Conservation (phyloP, 2,113 vertebrate species). For the Zosterops pallidus region DNA sequence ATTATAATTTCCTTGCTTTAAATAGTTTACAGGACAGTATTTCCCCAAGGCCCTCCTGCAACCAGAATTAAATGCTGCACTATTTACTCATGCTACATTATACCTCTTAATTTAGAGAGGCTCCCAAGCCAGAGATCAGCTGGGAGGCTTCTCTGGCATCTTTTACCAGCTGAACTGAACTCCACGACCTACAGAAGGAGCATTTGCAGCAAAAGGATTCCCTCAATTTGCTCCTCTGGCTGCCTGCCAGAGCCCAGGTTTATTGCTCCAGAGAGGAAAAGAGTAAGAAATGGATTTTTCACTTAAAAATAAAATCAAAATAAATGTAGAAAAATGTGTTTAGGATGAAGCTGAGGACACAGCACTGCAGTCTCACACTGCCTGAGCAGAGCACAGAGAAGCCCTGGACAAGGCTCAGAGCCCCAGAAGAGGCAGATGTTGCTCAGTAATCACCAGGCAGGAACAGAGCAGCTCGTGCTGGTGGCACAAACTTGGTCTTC, state of each 20-base stretch:
- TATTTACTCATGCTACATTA: not conserved
- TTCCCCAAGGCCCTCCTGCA: not conserved
- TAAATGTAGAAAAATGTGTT: no score
- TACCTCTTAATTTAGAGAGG: conserved; percentile 13
- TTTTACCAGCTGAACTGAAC: not conserved
- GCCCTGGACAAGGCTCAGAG: not conserved
- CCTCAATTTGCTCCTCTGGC: not conserved
- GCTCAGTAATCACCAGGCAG: not conserved
- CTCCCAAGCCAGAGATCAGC: not conserved
- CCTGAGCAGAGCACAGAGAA: not conserved
- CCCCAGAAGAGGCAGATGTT: not conserved
- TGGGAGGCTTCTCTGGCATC: not conserved
- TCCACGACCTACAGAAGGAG: not conserved
- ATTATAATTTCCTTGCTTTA: not conserved
- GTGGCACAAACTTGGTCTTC: not conserved
- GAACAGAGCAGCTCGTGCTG: not conserved
- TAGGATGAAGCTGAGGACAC: not conserved
- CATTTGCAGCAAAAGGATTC: not conserved
- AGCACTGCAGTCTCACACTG: not conserved
- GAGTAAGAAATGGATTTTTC: not conserved
- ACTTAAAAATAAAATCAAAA: not conserved
- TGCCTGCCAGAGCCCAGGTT: not conserved
- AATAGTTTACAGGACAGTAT: not conserved
- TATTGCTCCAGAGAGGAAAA: not conserved
- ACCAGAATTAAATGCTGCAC: conserved; percentile 10